A percentile compares a stretch with the other conserved stretches of the same genome.
Conservation (phyloP, 2,888 invertebrate species). For the Idaea straminata region DNA sequence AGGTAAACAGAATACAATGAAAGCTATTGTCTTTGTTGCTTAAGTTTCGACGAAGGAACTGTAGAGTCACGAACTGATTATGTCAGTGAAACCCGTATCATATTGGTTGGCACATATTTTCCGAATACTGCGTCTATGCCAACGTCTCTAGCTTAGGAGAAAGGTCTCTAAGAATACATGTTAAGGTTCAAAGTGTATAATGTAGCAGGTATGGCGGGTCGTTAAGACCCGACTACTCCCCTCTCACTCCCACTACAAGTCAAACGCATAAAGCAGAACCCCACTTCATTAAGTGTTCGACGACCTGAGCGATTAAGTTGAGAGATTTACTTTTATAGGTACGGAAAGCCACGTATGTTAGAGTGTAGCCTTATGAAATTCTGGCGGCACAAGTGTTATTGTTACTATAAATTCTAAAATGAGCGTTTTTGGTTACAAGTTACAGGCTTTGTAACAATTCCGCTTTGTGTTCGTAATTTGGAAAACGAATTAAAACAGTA, state of each 20-base stretch:
- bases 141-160: conserved; percentile 6
- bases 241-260: conserved; percentile 31
- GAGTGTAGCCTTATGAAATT: conserved; percentile 37
- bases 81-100: conserved; percentile 17
- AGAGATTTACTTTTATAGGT: conserved; percentile 49
- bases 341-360: conserved; percentile 34
- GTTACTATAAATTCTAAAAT: conserved; percentile 31
- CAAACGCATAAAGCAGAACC: conserved; percentile 40
- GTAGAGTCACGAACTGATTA: conserved; percentile 16
- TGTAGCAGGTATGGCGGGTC: conserved; percentile 15
- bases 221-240: conserved; percentile 25
- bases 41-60: background rate
- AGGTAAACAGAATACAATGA: background rate
- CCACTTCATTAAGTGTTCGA: conserved; percentile 56
- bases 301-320: conserved; percentile 48
- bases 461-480: background rate
- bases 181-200: conserved; percentile 21
- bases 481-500: background rate
- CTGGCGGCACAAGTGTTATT: conserved; percentile 33
- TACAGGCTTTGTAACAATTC: background rate
- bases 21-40: background rate
- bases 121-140: conserved; percentile 11
- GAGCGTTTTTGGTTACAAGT: conserved; percentile 12
- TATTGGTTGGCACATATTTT: conserved; percentile 21
- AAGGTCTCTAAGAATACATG: conserved; percentile 5